A percentile compares a stretch with the other conserved stretches of the same genome.
Evolutionary conservation across 2,113 vertebrate genomes (phyloP).

Genomic region (Nesogale talazaci): DNA sequence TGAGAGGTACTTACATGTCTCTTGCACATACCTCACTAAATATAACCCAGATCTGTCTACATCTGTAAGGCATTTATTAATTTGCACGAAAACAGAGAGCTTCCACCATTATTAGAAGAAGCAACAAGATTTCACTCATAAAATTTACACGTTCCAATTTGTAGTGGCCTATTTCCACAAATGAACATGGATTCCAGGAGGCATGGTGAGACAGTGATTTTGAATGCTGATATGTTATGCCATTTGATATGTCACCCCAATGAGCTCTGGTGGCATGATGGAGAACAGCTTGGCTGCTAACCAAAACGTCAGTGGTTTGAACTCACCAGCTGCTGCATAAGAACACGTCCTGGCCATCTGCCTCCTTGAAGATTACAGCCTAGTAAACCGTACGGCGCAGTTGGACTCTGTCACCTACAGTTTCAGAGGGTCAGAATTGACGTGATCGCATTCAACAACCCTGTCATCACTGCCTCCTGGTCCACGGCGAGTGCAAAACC

Average conservation of each 20-base stretch:
- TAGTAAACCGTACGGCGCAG: neutral
- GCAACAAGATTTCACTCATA: constrained; percentile 22
- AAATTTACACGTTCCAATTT: neutral
- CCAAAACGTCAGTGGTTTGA: neutral
- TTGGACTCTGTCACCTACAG: neutral
- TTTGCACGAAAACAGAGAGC: neutral
- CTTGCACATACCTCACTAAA: neutral
- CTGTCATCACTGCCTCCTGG: neutral
- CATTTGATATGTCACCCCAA: neutral
- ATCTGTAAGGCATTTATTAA: neutral
- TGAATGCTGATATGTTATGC: neutral
- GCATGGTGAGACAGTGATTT: neutral
- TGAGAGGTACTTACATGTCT: neutral
- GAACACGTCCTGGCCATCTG: neutral
- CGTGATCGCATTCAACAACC: neutral
- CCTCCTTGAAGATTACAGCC: neutral
- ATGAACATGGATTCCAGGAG: neutral
- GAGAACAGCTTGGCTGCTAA: neutral
- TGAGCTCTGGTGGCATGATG: neutral
- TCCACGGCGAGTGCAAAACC: neutral
- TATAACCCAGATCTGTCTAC: neutral
- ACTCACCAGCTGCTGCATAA: neutral
- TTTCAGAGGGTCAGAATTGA: neutral
- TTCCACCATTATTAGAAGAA: neutral
- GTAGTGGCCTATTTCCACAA: neutral